Evolutionary conservation across 1,140 invertebrate genomes (phyloP), one percentile per base, ranked within the genome.

Genomic region (Ips nitidus): DNA sequence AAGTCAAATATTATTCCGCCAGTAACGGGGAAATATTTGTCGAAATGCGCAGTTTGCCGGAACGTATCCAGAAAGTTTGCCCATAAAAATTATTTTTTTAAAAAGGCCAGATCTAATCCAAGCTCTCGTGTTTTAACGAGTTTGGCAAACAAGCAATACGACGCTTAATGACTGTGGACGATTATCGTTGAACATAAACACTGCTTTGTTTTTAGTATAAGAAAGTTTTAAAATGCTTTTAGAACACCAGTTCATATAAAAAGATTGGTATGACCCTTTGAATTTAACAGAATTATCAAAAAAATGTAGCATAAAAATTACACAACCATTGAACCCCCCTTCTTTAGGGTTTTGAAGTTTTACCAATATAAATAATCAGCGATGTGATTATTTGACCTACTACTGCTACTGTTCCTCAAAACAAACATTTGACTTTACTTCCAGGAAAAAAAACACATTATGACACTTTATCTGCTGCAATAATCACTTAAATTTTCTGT

Each of bases 81-180:
- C 45, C 3, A 50, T 50, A 50, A 50, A 50, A 50, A 50, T 50
- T 50, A 50, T 50, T 50, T 50, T 50, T 50, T 50, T 22, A 22
- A 50, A 50, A 22, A 1, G 45, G 6, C 45, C 45, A 50, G 45
- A 22, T 50, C 45, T 50, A 50, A 50, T 50, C 45, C 45, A 50
- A 22, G 22, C 45, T 50, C 45, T 50, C 45, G 45, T 50, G 45
- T 50, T 50, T 50, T 50, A 50, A 50, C 45, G 45, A 50, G 45
- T 50, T 50, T 50, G 45, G 45, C 45, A 50, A 50, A 50, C 45
- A 50, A 50, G 45, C 45, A 50, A 50, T 50, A 50, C 6, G 45
- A 50, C 45, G 7, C 45, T 50, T 50, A 50, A 50, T 50, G 45
- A 50, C 45, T 50, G 6, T 50, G 45, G 45, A 50, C 45, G 45